phyloP scores from a whole-genome alignment of 2,888 invertebrate genomes.

The Allacma fusca region DNA sequence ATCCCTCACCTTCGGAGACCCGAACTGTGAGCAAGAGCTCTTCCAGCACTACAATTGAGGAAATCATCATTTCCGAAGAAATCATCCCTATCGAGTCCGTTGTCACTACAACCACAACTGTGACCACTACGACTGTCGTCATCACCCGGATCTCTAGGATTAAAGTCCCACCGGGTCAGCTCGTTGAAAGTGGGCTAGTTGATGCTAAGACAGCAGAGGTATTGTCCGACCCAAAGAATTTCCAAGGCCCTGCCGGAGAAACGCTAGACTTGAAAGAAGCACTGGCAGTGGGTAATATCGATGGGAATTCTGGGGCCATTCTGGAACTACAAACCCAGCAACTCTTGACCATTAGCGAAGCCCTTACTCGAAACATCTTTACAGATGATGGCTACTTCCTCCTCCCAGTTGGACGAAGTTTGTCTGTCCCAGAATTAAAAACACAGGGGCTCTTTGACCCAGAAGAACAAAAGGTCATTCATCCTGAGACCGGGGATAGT shows the following conservation, averaged over 20 bases:
- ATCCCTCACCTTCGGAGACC: too few species aligned
- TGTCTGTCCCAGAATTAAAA: slow-evolving; percentile 83
- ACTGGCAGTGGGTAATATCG: slow-evolving; percentile 74
- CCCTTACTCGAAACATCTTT: slow-evolving; percentile 81
- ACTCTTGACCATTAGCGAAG: slow-evolving; percentile 80
- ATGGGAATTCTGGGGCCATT: slow-evolving; percentile 79
- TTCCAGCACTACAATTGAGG: too few species aligned
- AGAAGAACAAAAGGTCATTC: slow-evolving; percentile 77
- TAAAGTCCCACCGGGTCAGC: slow-evolving; percentile 72
- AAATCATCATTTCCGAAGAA: slow-evolving; percentile 56
- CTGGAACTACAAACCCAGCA: slow-evolving; percentile 85
- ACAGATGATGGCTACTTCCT: slow-evolving; percentile 77
- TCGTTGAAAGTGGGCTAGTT: slow-evolving; percentile 79
- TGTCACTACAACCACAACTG: slow-evolving; percentile 59
- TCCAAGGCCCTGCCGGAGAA: slow-evolving; percentile 69
- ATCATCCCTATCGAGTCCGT: slow-evolving; percentile 61
- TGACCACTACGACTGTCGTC: slow-evolving; percentile 58
- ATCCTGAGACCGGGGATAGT: slow-evolving; percentile 84
- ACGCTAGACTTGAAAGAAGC: slow-evolving; percentile 79
- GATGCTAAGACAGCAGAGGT: slow-evolving; percentile 78
- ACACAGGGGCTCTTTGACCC: slow-evolving; percentile 85
- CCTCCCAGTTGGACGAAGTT: slow-evolving; percentile 79
- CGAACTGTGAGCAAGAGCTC: too few species aligned
- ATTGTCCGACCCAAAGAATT: slow-evolving; percentile 71
- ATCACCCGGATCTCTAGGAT: slow-evolving; percentile 60